Conservation (phyloP, 1,140 invertebrate genomes). For the Chymomyza costata region DNA sequence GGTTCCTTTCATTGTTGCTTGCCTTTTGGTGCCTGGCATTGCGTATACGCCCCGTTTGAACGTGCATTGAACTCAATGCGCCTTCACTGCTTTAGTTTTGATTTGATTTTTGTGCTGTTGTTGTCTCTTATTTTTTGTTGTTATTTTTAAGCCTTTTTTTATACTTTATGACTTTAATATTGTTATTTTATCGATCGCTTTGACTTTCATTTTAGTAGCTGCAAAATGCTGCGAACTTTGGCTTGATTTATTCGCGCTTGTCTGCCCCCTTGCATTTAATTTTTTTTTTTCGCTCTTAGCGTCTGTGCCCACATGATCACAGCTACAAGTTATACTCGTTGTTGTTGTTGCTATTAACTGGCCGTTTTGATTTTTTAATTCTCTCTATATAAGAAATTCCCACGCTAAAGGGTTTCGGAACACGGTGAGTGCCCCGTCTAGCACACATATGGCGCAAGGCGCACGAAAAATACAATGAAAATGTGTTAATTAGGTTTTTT, state of each 20-base stretch:
- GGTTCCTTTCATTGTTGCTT: not conserved
- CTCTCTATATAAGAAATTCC: conserved; percentile 29
- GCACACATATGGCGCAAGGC: conserved; percentile 36
- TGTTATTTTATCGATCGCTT: conserved; percentile 52
- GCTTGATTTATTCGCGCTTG: conserved; percentile 38
- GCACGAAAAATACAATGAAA: conserved; percentile 28
- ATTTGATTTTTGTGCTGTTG: conserved; percentile 43
- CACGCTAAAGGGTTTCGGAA: conserved; percentile 41
- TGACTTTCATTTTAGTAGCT: conserved; percentile 38
- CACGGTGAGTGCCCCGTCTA: conserved; percentile 26
- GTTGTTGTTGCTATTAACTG: conserved; percentile 8
- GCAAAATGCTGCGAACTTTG: conserved; percentile 13
- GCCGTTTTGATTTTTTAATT: conserved; percentile 14
- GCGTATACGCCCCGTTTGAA: conserved; percentile 66
- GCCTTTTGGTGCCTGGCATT: conserved; percentile 62
- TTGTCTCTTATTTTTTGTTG: not conserved
- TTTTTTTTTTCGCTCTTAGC: too few species aligned
- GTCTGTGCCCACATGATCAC: conserved; percentile 62
- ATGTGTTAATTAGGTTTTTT: conserved; percentile 60
- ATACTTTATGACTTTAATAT: not conserved
- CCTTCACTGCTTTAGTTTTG: conserved; percentile 60
- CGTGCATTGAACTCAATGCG: conserved; percentile 56
- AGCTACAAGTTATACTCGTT: conserved; percentile 18
- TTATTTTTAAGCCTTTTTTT: not conserved
- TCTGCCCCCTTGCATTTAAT: conserved; percentile 55